Evolutionary conservation across 2,888 invertebrate genomes (phyloP), one percentile per base, ranked within the genome.

Genomic region (Diaprepes abbreviatus): DNA sequence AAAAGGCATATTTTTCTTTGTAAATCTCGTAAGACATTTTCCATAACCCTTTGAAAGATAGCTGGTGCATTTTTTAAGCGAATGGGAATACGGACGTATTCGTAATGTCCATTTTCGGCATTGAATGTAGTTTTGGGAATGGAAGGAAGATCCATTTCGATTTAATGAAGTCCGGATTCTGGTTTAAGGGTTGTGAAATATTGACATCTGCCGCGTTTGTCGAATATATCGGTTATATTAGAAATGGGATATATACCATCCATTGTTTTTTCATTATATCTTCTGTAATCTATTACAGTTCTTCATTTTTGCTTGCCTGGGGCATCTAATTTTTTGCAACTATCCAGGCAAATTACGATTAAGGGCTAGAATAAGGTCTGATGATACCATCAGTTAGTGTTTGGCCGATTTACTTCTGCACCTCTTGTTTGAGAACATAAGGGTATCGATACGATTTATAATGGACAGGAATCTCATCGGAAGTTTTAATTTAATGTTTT

Each of bases 381-480:
- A n/a, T n/a, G n/a, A n/a, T n/a, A n/a, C n/a, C n/a, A n/a, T n/a
- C n/a, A n/a, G n/a, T n/a, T n/a, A n/a, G n/a, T n/a, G n/a, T n/a
- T n/a, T n/a, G n/a, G n/a, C n/a, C 21, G 35, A 75, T 76, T 70
- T 79, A 76, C 16, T n/a, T n/a, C n/a, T n/a, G n/a, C n/a, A n/a
- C n/a, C n/a, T n/a, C n/a, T n/a, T n/a, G n/a, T n/a, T n/a, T n/a
- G n/a, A n/a, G n/a, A n/a, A n/a, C n/a, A n/a, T 21, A 65, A 17
- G 66, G 2, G 3, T 77, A 74, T 70, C 77, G 75, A 19, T 69
- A n/a, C n/a, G n/a, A n/a, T n/a, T n/a, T n/a, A n/a, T n/a, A n/a
- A n/a, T n/a, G n/a, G n/a, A n/a, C n/a, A n/a, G n/a, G n/a, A n/a
- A n/a, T n/a, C n/a, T n/a, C n/a, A n/a, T n/a, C n/a, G n/a, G n/a